phyloP scores from a whole-genome alignment of 1,140 invertebrate species.

The Aphelinus certus region DNA sequence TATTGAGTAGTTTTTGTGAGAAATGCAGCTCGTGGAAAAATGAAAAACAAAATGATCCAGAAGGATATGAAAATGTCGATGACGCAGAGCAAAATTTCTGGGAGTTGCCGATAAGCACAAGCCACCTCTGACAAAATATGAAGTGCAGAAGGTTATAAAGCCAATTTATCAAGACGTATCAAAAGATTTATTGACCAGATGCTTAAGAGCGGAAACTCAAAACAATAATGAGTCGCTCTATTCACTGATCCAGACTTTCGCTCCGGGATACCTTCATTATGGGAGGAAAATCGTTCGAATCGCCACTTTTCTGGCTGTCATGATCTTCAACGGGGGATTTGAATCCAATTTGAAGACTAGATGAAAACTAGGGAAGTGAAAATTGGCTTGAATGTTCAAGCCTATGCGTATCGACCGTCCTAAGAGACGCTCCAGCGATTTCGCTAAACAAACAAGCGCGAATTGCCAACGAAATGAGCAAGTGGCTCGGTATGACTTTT shows the following conservation, averaged over 20 bases:
- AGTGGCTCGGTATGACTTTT: constrained; percentile 3
- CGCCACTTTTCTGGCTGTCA: not conserved
- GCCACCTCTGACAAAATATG: constrained; percentile 19
- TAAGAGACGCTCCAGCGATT: not conserved
- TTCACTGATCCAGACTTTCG: no score
- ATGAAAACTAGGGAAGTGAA: constrained; percentile 17
- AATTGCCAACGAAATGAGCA: not conserved
- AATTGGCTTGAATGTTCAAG: not conserved
- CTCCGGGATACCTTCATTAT: not conserved
- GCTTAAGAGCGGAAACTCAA: not conserved
- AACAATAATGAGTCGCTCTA: no score
- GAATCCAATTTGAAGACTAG: constrained; percentile 25
- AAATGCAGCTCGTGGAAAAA: constrained; percentile 38
- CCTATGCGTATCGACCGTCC: constrained; percentile 3
- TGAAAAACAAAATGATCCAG: constrained; percentile 25
- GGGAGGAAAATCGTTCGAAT: constrained; percentile 35
- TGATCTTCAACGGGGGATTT: constrained; percentile 30
- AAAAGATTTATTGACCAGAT: constrained; percentile 27
- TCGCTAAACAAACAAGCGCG: not conserved
- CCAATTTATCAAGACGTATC: constrained; percentile 29
- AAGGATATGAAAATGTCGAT: constrained; percentile 27
- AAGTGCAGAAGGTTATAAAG: constrained; percentile 32
- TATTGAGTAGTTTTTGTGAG: constrained; percentile 37
- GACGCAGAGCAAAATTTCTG: constrained; percentile 28
- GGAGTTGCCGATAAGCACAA: constrained; percentile 30